Conservation (phyloP, 1,140 invertebrate genomes). For the Megalopta genalis region DNA sequence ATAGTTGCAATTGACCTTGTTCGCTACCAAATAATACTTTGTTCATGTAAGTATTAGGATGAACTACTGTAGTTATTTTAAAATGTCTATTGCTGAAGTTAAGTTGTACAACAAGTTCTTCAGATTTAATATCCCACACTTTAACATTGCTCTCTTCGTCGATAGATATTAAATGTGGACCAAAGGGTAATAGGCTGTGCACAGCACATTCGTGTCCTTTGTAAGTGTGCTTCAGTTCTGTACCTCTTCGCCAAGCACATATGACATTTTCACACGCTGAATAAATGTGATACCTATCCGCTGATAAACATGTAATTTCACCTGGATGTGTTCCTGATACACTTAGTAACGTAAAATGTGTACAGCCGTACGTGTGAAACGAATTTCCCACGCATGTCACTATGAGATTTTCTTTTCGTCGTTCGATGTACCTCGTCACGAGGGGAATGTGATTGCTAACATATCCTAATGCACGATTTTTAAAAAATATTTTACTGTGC, state of each 20-base stretch:
- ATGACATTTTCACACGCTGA: constrained; percentile 90
- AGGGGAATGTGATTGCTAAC: constrained; percentile 96
- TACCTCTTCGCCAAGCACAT: constrained; percentile 93
- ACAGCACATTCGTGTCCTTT: constrained; percentile 88
- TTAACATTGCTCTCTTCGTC: constrained; percentile 89
- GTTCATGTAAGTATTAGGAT: constrained; percentile 96
- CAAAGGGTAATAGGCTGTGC: constrained; percentile 92
- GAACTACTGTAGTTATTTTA: constrained; percentile 88
- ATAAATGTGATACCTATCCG: constrained; percentile 91
- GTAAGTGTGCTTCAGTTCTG: constrained; percentile 91
- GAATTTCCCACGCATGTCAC: constrained; percentile 93
- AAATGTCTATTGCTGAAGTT: constrained; percentile 88
- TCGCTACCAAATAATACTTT: constrained; percentile 96
- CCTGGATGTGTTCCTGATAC: constrained; percentile 90
- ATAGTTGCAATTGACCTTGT: constrained; percentile 93
- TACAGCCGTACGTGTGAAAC: constrained; percentile 94
- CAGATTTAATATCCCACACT: constrained; percentile 92
- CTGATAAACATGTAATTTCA: constrained; percentile 90
- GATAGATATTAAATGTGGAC: constrained; percentile 90
- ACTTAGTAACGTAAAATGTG: constrained; percentile 90
- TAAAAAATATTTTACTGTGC: constrained; percentile 89
- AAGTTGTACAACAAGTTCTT: constrained; percentile 85
- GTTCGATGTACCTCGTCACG: constrained; percentile 90
- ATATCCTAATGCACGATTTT: constrained; percentile 92
- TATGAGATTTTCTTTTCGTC: constrained; percentile 92